Evolutionary conservation across 2,888 invertebrate species (phyloP).

Genomic region (Cheilosia variabilis): DNA sequence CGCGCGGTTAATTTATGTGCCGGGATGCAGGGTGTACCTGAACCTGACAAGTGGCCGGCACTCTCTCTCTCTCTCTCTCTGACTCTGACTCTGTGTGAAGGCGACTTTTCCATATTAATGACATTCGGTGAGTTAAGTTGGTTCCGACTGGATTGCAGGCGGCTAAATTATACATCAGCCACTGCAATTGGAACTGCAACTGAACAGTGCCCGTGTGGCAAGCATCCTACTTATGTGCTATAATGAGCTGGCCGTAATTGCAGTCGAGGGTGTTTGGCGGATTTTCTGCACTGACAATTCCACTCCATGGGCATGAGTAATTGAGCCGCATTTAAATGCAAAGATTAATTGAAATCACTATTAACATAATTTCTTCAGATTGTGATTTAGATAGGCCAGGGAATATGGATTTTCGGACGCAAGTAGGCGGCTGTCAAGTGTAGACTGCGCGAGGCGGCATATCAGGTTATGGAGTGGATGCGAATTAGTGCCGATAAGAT

Average conservation of each 20-base stretch:
- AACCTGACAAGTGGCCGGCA: constrained; percentile 16
- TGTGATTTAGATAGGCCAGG: constrained; percentile 29
- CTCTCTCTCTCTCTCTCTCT: too few species aligned
- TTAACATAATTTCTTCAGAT: constrained; percentile 63
- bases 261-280: constrained; percentile 50
- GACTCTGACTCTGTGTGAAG: too few species aligned
- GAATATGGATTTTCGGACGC: not conserved
- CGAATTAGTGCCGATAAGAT: not conserved
- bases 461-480: not conserved
- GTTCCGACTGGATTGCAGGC: constrained; percentile 58
- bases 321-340: constrained; percentile 54
- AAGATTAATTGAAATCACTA: constrained; percentile 63
- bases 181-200: not conserved
- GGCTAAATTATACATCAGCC: constrained; percentile 44
- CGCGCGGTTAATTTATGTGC: constrained; percentile 57
- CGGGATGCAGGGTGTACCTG: constrained; percentile 23
- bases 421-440: not conserved
- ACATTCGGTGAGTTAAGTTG: constrained; percentile 32
- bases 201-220: constrained; percentile 2
- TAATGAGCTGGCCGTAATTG: not conserved
- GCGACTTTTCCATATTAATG: constrained; percentile 44
- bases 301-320: constrained; percentile 8
- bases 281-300: constrained; percentile 51
- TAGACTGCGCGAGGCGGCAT: not conserved
- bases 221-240: not conserved